Evolutionary conservation across 2,113 vertebrate species (phyloP), one percentile per base, ranked within the genome.

Genomic region (Psilopsiagon aurifrons): DNA sequence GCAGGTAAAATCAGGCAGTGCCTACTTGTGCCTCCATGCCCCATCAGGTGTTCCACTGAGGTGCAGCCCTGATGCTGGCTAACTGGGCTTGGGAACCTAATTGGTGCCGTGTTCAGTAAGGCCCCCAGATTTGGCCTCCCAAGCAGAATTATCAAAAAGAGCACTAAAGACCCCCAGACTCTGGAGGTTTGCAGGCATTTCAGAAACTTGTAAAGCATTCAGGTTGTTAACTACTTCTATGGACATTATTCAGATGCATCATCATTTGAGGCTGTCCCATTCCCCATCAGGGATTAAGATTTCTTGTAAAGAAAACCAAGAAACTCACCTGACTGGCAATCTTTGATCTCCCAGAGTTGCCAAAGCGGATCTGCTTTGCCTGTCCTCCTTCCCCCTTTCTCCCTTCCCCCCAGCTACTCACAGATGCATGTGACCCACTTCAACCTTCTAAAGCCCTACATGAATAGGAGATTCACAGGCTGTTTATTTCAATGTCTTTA

Each of bases 381-480:
- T 44, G 44, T 55, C 9, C 41, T 85, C 31, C 18, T 71, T 28
- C 20, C 57, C 73, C 24, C 57, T 52, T 8, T 51, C 52, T 62
- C 60, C 54, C 13, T 75, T 76, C 47, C 41, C 31, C 23, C 37
- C 57, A 59, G 22, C 79, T 80, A 64, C 33, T 84, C 82, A 68
- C 31, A 54, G 49, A 75, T 43, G 55, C 57, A 22, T 25, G 54
- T 75, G 71, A 74, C 54, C 86, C 44, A n/a, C 39, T 57, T 89
- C 64, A 49, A 71, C 46, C 52, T 94, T 55, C 29, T 67, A 80
- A 93, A 66, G 23, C 6, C 41, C 71, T 86, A 67, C 24, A 7
- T 62, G 96, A 96, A 94, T 59, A 78, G 15, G 46, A 68, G 83
- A 74, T 94, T 88, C 94, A 52, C 81, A 90, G 73, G 18, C 46